phyloP scores from a whole-genome alignment of 2,113 vertebrate genomes.

The Pao palembangensis region DNA sequence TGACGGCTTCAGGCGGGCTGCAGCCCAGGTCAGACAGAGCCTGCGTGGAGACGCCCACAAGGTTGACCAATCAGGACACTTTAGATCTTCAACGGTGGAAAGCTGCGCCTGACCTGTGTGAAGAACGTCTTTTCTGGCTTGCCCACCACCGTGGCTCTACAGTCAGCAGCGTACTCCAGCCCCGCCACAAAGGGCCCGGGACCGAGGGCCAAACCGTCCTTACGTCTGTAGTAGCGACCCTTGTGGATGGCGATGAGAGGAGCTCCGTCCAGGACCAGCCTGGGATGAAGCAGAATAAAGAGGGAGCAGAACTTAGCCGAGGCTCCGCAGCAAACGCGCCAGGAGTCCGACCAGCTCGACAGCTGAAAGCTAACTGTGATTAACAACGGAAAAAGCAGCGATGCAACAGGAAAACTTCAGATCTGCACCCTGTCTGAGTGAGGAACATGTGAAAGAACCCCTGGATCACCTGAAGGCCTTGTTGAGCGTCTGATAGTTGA shows the following conservation, averaged over 20 bases:
- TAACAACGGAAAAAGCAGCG: no score
- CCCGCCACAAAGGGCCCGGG: constrained; percentile 90
- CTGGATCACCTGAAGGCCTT: constrained; percentile 78
- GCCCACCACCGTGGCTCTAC: constrained; percentile 85
- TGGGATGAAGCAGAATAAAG: constrained; percentile 36
- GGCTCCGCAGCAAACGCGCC: no score
- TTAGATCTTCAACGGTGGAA: no score
- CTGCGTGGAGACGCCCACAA: constrained; percentile 21
- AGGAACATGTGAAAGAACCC: neutral
- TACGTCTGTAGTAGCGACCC: constrained; percentile 90
- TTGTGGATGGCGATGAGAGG: constrained; percentile 96
- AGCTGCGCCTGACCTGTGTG: constrained; percentile 76
- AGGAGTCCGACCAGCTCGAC: no score
- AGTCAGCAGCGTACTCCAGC: constrained; percentile 86
- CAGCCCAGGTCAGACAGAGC: constrained; percentile 65
- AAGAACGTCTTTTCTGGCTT: constrained; percentile 92
- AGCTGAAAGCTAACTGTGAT: no score
- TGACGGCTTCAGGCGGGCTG: constrained; percentile 85
- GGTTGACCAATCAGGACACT: no score
- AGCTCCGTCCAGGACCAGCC: constrained; percentile 86
- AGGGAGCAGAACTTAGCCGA: no score
- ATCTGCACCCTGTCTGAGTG: neutral
- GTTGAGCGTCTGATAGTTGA: constrained; percentile 91
- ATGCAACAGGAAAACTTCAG: no score
- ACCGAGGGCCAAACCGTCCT: constrained; percentile 88